Percentiles rank a stretch among this genome's conserved stretches.
Evolutionary conservation across 2,888 invertebrate species (phyloP).

Genomic region (Macaria notata): DNA sequence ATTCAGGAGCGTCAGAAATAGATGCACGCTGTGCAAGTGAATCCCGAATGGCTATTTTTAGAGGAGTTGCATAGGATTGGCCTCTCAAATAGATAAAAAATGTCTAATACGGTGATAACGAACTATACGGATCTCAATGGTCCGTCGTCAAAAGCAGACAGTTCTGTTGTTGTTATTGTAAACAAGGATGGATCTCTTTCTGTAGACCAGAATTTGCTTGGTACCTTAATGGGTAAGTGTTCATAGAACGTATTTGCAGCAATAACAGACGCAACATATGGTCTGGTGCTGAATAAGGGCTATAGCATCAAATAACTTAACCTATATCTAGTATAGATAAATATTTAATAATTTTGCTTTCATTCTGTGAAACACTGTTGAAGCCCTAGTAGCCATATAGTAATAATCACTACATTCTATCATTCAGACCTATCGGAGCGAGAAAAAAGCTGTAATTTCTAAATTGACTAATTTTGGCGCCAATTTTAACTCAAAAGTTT

Average conservation of each 20-base stretch:
- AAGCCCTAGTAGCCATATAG: too few relatives aligned
- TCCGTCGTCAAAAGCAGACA: constrained; percentile 82
- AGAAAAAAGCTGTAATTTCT: too few relatives aligned
- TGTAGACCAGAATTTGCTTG: constrained; percentile 90
- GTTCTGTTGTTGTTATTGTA: constrained; percentile 91
- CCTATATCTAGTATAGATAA: too few relatives aligned
- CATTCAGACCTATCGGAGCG: too few relatives aligned
- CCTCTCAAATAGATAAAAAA: constrained; percentile 64
- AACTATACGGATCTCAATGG: constrained; percentile 80
- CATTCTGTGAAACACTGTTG: too few relatives aligned
- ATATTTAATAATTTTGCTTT: too few relatives aligned
- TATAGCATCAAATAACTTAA: too few relatives aligned
- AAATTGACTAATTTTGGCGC: constrained; percentile 37
- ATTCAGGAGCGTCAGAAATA: constrained; percentile 68
- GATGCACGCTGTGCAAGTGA: constrained; percentile 69
- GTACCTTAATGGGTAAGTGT: constrained; percentile 89
- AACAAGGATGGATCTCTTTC: constrained; percentile 93
- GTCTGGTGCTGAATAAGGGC: too few relatives aligned
- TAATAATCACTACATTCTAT: too few relatives aligned
- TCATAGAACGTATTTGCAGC: background rate
- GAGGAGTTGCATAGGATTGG: constrained; percentile 61
- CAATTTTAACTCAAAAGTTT: constrained; percentile 22
- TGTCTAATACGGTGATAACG: constrained; percentile 81
- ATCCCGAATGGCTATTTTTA: constrained; percentile 69
- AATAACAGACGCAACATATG: too few relatives aligned